A percentile compares a stretch with the other conserved stretches of the same genome.
These are phyloP conservation scores for Habropoda laboriosa DNA, from an alignment of 1,140 invertebrate species.

Conservation along the genomic window DNA sequence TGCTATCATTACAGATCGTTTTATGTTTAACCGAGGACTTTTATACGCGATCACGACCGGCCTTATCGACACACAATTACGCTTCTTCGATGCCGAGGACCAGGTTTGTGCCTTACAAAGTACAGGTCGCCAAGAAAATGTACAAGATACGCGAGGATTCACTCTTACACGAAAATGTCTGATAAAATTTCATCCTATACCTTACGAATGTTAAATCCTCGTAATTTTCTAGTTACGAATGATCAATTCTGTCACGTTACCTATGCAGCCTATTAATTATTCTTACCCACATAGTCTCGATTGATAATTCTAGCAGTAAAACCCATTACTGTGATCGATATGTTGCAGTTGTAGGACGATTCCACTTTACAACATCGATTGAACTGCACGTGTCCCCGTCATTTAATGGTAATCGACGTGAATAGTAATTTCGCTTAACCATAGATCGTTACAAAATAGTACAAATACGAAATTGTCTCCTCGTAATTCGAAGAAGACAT, in stretches of 20 bases:
- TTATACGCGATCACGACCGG: neutral
- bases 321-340: slow-evolving; percentile 63
- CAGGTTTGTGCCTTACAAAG: slow-evolving; percentile 36
- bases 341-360: slow-evolving; percentile 52
- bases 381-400: slow-evolving; percentile 8
- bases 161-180: neutral
- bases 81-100: slow-evolving; percentile 43
- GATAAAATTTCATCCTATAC: slow-evolving; percentile 20
- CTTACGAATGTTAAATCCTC: slow-evolving; percentile 36
- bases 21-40: neutral
- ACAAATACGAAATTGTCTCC: slow-evolving; percentile 32
- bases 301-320: slow-evolving; percentile 43
- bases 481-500: slow-evolving; percentile 30
- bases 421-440: slow-evolving; percentile 14
- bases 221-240: slow-evolving; percentile 26
- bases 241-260: slow-evolving; percentile 23
- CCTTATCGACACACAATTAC: slow-evolving; percentile 1
- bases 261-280: slow-evolving; percentile 40
- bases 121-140: slow-evolving; percentile 26
- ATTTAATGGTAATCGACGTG: slow-evolving; percentile 16
- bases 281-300: slow-evolving; percentile 25
- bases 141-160: slow-evolving; percentile 21
- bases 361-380: neutral
- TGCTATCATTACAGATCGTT: slow-evolving; percentile 1
- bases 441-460: slow-evolving; percentile 41